Base-by-base conservation (phyloP, 2,888 invertebrate genomes). In the Tetropium fuscum region DNA sequence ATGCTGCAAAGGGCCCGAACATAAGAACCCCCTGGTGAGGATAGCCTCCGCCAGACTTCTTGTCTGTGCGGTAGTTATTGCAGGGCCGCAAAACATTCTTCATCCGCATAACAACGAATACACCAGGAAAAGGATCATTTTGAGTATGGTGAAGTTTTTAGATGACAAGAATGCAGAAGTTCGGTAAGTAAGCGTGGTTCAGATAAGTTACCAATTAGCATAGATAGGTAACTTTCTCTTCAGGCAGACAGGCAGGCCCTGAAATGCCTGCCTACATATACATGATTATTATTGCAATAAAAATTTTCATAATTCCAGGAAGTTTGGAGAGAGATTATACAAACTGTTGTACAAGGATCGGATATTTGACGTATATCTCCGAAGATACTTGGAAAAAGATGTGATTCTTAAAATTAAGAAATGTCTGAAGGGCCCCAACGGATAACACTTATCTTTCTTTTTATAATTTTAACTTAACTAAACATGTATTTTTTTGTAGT, bases 21-120 rank as follows among this genome's bases (percentile, higher is more conserved):
- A 92, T 79, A 89, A 90, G 72, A 92, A 90, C 76, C 82, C 86
- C 0, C 82, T 88, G 8, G 90, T 93, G 3, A 84, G 92, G 2
- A 84, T 86, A 61, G 87, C 89, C 1, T 83, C 89, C 0, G 87
- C 90, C 0, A 84, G 88, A 10, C 83, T 90, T 64, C 77, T 91
- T 62, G 86, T 88, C 41, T 86, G 87, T 60, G 82, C 89, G 57
- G 85, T 88, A 57, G 88, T 90, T 57, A 83, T 87, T 71, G 84
- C 88, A 60, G 88, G 89, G 19, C 85, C 89, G 0, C 85, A 86
- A 13, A 80, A 84, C 22, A 83, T 86, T 41, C 79, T 91, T 59
- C 84, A 87, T 68, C 82, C 84, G 2, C 75, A 81, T 36, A 82
- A 82, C 1, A 85, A 84, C n/a, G 86, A 85, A 30, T 68, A 75